These are phyloP conservation scores for Bubo scandiacus DNA, from an alignment of 2,113 vertebrate species.

Conservation along the genomic window DNA sequence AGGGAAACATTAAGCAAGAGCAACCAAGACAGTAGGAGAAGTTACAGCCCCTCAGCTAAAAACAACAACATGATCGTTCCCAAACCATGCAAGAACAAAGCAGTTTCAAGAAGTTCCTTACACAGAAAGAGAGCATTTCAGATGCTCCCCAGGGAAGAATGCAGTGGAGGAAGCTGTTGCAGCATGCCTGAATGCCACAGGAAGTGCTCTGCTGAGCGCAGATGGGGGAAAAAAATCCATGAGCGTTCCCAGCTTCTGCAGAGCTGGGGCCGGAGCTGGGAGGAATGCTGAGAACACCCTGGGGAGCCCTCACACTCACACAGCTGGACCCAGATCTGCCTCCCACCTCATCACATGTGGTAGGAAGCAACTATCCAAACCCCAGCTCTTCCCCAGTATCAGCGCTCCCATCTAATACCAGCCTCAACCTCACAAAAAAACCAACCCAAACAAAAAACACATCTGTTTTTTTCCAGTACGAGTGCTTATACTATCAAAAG, in stretches of 20 bases:
- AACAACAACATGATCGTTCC: conserved; percentile 19
- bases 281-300: background rate
- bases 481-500: background rate
- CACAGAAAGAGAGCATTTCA: background rate
- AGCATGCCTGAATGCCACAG: background rate
- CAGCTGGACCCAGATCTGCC: background rate
- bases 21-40: conserved; percentile 52
- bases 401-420: background rate
- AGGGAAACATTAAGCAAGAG: conserved; percentile 53
- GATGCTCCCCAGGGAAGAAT: background rate
- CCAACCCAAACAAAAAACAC: no score
- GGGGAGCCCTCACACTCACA: background rate
- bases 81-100: conserved; percentile 52
- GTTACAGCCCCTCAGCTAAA: background rate
- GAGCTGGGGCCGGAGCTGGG: background rate
- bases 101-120: background rate
- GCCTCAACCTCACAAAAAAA: background rate
- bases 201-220: background rate
- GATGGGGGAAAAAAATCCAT: background rate
- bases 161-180: background rate
- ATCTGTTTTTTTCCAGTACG: background rate
- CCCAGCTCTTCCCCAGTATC: background rate
- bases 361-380: background rate
- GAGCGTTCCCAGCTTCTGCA: background rate
- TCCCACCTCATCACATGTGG: background rate